phyloP scores from a whole-genome alignment of 2,888 invertebrate species.

The Carpatolechia fugitivella region DNA sequence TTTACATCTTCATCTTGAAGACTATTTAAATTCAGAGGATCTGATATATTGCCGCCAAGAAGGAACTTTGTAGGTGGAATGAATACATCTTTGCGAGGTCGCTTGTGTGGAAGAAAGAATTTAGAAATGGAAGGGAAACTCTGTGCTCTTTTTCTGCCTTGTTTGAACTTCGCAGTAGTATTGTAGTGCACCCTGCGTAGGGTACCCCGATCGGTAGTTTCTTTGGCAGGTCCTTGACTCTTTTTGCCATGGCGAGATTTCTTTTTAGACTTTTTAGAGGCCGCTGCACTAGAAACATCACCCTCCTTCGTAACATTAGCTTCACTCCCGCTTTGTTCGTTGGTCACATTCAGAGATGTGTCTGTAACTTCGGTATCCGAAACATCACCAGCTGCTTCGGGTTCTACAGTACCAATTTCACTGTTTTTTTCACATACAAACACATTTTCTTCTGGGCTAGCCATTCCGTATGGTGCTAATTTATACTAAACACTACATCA shows the following conservation, averaged over 20 bases:
- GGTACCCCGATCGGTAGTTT: constrained; percentile 57
- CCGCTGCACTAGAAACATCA: constrained; percentile 37
- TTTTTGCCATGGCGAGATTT: constrained; percentile 71
- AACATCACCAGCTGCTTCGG: constrained; percentile 50
- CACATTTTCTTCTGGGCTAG: constrained; percentile 61
- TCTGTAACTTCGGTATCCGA: not conserved
- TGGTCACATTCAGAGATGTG: not conserved
- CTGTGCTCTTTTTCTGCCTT: constrained; percentile 82
- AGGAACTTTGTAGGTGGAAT: constrained; percentile 96
- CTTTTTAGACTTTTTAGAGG: constrained; percentile 65
- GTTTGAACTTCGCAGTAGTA: constrained; percentile 67
- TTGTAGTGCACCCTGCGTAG: constrained; percentile 66
- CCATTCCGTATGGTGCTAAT: constrained; percentile 50
- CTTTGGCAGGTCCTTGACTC: constrained; percentile 59
- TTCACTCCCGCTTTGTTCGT: constrained; percentile 32
- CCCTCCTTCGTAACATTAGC: constrained; percentile 40
- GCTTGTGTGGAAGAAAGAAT: constrained; percentile 86
- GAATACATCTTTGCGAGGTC: constrained; percentile 85
- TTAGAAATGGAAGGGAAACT: constrained; percentile 85
- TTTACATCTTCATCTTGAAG: constrained; percentile 89
- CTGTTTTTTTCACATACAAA: constrained; percentile 42
- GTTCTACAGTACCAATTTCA: constrained; percentile 44
- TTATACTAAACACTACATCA: constrained; percentile 32
- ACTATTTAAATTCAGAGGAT: constrained; percentile 96
- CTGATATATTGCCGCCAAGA: constrained; percentile 96